These are phyloP conservation scores for Lutjanus campechanus DNA, from an alignment of 2,797 vertebrate genomes.

Conservation along the genomic window DNA sequence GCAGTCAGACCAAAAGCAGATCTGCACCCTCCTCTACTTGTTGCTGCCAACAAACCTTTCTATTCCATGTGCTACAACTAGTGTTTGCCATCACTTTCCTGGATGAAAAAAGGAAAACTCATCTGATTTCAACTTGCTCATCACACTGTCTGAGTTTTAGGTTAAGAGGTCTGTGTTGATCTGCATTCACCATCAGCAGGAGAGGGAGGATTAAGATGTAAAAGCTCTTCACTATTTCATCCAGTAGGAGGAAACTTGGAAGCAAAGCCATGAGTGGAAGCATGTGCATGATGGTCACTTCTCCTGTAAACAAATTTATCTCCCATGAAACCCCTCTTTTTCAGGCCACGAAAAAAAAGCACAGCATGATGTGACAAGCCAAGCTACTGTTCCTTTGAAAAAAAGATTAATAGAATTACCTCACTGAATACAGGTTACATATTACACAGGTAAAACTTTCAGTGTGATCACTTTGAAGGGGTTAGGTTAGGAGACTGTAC, in stretches of 20 bases:
- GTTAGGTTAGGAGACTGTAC: not conserved
- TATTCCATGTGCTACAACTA: constrained; percentile 28
- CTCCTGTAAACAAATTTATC: constrained; percentile 43
- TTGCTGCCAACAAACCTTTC: not conserved
- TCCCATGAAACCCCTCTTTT: constrained; percentile 16
- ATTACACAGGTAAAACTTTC: not conserved
- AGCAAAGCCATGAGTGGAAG: constrained; percentile 41
- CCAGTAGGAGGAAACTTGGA: constrained; percentile 34
- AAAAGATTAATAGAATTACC: not conserved
- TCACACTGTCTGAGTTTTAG: constrained; percentile 20
- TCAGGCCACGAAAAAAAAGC: not conserved
- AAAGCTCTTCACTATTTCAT: constrained; percentile 24
- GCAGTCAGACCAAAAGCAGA: constrained; percentile 2
- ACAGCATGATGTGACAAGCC: constrained; percentile 7
- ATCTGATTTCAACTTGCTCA: constrained; percentile 36
- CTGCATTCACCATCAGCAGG: constrained; percentile 32
- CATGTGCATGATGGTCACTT: constrained; percentile 40
- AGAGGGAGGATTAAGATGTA: constrained; percentile 15
- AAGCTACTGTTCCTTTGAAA: not conserved
- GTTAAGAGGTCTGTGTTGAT: constrained; percentile 49
- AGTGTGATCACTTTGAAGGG: not conserved
- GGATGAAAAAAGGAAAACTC: not conserved
- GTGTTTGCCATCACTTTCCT: constrained; percentile 19
- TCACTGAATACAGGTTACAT: not conserved
- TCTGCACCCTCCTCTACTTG: constrained; percentile 20